phyloP scores from a whole-genome alignment of 2,888 invertebrate genomes.

The Prenolepis imparis region DNA sequence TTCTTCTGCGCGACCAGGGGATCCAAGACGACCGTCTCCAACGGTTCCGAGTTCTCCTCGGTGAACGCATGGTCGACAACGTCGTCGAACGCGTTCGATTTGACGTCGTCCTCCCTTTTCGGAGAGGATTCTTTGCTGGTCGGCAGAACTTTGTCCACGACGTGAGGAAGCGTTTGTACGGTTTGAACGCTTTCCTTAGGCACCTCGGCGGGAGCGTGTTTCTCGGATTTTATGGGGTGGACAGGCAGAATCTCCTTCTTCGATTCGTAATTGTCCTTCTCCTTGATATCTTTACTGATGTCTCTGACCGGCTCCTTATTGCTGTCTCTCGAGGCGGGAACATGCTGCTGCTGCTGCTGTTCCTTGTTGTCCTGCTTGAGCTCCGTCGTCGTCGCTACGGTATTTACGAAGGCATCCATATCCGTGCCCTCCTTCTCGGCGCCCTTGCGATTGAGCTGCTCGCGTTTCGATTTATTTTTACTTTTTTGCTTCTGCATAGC shows the following conservation, averaged over 20 bases:
- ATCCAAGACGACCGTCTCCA: conserved; percentile 72
- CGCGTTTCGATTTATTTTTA: conserved; percentile 87
- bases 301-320: conserved; percentile 72
- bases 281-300: conserved; percentile 77
- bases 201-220: conserved; percentile 59
- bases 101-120: conserved; percentile 75
- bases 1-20: conserved; percentile 85
- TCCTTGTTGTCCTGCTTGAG: conserved; percentile 74
- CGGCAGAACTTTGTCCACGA: conserved; percentile 67
- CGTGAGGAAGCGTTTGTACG: conserved; percentile 52
- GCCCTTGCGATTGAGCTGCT: conserved; percentile 88
- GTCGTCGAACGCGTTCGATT: conserved; percentile 71
- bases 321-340: conserved; percentile 66
- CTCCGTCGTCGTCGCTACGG: conserved; percentile 74
- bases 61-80: conserved; percentile 79
- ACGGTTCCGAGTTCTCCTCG: conserved; percentile 61
- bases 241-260: conserved; percentile 69
- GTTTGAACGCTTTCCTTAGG: conserved; percentile 66
- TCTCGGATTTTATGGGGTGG: conserved; percentile 65
- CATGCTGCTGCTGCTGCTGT: conserved; percentile 33
- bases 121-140: conserved; percentile 74
- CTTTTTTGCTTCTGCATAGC: conserved; percentile 86
- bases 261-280: conserved; percentile 79
- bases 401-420: conserved; percentile 88
- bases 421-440: conserved; percentile 89